Evolutionary conservation across 2,113 vertebrate genomes (phyloP).

Genomic region (Macquaria ambigua): DNA sequence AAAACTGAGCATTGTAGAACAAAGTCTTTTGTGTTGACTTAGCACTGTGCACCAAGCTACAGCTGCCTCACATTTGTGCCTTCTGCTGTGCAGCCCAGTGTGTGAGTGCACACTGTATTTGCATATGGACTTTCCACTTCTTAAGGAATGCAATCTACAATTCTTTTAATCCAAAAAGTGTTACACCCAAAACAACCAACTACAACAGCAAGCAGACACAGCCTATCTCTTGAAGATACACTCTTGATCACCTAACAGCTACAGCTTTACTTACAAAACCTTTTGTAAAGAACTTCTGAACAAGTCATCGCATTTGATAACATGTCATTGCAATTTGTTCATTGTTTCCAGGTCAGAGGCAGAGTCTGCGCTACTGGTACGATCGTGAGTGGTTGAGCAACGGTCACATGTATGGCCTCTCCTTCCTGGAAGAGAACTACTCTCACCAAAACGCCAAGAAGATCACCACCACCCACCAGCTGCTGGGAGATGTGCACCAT

Average conservation of each 20-base stretch:
- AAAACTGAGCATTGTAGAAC: neutral
- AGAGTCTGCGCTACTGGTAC: conserved; percentile 96
- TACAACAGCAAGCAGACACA: neutral
- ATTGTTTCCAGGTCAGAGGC: conserved; percentile 90
- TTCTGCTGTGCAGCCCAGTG: neutral
- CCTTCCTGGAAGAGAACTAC: conserved; percentile 96
- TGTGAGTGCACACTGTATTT: too few relatives aligned
- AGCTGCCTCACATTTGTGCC: neutral
- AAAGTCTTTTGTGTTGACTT: neutral
- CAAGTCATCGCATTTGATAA: neutral
- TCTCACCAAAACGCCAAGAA: conserved; percentile 97
- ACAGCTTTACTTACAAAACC: neutral
- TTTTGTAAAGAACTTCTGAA: neutral
- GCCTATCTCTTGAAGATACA: neutral
- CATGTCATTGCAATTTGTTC: neutral
- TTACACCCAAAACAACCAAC: neutral
- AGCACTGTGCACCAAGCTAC: neutral
- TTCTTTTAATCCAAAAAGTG: neutral
- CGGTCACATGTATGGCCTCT: conserved; percentile 95
- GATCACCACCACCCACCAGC: conserved; percentile 96
- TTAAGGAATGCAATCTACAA: neutral
- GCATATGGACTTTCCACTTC: neutral
- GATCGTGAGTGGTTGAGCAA: conserved; percentile 95
- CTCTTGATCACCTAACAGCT: neutral
- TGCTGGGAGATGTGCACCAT: conserved; percentile 95